A percentile compares a stretch with the other conserved stretches of the same genome.
Evolutionary conservation across 2,113 vertebrate genomes (phyloP).

Genomic region (Myxocyprinus asiaticus): DNA sequence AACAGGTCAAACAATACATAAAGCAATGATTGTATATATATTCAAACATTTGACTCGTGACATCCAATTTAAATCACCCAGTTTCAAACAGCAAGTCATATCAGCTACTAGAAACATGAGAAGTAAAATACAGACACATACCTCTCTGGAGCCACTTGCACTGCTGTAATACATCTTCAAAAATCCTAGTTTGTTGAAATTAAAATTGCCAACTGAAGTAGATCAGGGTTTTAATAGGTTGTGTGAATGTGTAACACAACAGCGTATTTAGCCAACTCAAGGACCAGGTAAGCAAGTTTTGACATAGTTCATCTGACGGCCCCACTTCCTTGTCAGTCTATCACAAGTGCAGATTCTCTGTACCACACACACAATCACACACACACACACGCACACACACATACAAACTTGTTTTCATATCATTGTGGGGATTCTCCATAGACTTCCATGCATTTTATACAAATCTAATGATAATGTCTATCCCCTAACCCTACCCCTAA

Average conservation of each 20-base stretch:
- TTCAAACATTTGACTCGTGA: too few species aligned
- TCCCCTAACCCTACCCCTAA: too few species aligned
- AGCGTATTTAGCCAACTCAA: neutral
- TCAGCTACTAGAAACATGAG: too few species aligned
- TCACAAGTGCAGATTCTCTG: neutral
- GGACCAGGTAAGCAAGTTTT: conserved; percentile 70
- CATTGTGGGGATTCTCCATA: too few species aligned
- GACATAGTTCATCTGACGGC: conserved; percentile 58
- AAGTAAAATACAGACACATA: conserved; percentile 34
- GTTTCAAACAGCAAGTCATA: too few species aligned
- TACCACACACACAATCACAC: neutral
- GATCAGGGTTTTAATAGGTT: neutral
- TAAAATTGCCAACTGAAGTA: neutral
- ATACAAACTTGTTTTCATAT: too few species aligned
- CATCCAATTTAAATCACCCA: too few species aligned
- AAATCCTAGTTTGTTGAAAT: neutral
- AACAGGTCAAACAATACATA: too few species aligned
- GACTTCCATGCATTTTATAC: too few species aligned
- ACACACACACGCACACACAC: too few species aligned
- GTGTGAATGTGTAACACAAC: neutral
- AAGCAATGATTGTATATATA: too few species aligned
- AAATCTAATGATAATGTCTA: too few species aligned
- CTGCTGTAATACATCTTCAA: conserved; percentile 64
- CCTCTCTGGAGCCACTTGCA: conserved; percentile 57
- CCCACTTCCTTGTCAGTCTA: conserved; percentile 59